Base-by-base conservation (phyloP, 2,113 vertebrate species). In the Trogon surrucura region DNA sequence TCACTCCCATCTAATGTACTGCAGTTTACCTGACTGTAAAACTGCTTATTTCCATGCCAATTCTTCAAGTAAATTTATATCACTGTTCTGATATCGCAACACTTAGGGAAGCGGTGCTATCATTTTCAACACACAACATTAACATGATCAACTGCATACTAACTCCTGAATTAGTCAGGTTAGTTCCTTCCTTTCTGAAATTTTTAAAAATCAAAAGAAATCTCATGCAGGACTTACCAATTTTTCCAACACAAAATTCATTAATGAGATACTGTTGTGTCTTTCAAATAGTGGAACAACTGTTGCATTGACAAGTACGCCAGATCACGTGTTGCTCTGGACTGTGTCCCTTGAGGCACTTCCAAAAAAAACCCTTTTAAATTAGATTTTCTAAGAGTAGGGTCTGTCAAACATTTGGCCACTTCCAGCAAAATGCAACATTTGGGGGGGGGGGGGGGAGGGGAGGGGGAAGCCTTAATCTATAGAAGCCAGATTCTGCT, bases 401-500 rank as follows among this genome's bases (percentile, higher is more conserved):
- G 3, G 6, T 72, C 87, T 94, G 47, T 91, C 65, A 93, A 86
- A 90, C 77, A 65, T 22, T 9, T 80, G 53, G 32, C 19, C 66
- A 92, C 56, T 11, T 89, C 54, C 2, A 7, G 36, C 30, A 96
- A 93, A 89, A 91, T n/a, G 67, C 25, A 65, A n/a, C 10, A 53
- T 57, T 44, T 20, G 13, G 2, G 5, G 5, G n/a, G n/a, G n/a
- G n/a, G n/a, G n/a, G n/a, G n/a, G n/a, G n/a, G n/a, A n/a, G 38
- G 38, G 38, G 38, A 11, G 11, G 38, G 38, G 38, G 13, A 22
- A 38, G 4, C 13, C 10, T 56, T 91, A 96, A 97, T 95, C 94
- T 96, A 58, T 83, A 1, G 0, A 88, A 96, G 84, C 47, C 95
- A 97, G 90, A 89, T 12, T 78, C 75, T 90, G 54, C 86, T 95